Evolutionary conservation across 2,113 vertebrate species (phyloP), one percentile per base, ranked within the genome.

Genomic region (Rhea americana): DNA sequence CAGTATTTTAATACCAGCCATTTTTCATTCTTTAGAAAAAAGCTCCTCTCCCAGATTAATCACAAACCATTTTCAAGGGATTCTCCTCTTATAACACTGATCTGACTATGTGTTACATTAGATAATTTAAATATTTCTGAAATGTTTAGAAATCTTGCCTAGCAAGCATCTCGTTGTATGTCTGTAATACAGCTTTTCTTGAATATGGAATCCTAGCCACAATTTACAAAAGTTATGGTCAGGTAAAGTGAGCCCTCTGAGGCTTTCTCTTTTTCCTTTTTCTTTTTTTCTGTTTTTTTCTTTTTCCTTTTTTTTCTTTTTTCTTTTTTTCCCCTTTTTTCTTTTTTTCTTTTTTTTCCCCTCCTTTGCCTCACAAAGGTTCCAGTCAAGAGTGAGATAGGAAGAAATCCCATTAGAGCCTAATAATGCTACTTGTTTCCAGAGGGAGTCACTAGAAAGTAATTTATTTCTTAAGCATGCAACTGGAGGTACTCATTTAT

Each of bases 371-470:
- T 95, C 78, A 87, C 71, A 55, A 82, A 89, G 58, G 12, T 93
- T 50, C 93, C 86, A 77, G 73, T 87, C 88, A 85, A 58, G 77
- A 90, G 74, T 74, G 39, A 53, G 67, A 41, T 90, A 53, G 90
- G 94, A 85, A 78, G 55, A 90, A 93, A 96, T 93, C 93, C 92
- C 90, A 93, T 86, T 95, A 89, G 41, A 95, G 55, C 48, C 83
- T 84, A 79, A 94, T 91, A 93, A 87, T 89, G 50, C 88, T 95
- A n/a, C 78, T 87, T 85, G 83, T 94, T 95, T 94, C 91, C 90
- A 95, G 90, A 94, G 83, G 93, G 94, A 95, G 90, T 93, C 90
- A 90, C 94, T 93, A 93, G 81, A 84, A 95, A 94, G 85, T 93
- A 82, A 89, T 90, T 87, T 90, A 89, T 94, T 95, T 85, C 77